Conservation (phyloP, 2,888 invertebrate genomes). For the Drosophila cognata region DNA sequence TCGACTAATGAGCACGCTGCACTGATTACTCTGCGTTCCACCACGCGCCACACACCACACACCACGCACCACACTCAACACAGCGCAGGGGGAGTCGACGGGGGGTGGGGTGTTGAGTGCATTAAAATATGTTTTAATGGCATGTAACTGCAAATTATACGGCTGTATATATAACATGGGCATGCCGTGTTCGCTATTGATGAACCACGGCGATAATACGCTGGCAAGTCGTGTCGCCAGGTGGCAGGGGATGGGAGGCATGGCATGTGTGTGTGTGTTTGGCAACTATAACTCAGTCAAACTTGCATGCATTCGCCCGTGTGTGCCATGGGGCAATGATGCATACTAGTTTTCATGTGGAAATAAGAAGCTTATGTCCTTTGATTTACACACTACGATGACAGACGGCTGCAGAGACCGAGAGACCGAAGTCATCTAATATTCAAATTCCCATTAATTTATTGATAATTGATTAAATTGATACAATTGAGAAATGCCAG, state of each 20-base stretch:
- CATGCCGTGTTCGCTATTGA: constrained; percentile 63
- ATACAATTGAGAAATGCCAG: neutral
- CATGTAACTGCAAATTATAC: constrained; percentile 61
- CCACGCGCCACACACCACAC: constrained; percentile 7
- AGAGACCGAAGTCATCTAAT: neutral
- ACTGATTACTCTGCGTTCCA: constrained; percentile 48
- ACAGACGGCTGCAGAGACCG: neutral
- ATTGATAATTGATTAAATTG: neutral
- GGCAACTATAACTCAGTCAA: constrained; percentile 42
- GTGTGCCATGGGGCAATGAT: constrained; percentile 13
- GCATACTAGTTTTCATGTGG: constrained; percentile 42
- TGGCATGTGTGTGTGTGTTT: neutral
- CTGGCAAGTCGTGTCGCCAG: constrained; percentile 4
- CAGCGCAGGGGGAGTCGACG: neutral
- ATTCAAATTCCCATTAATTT: constrained; percentile 39
- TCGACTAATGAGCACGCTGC: constrained; percentile 76
- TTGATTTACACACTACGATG: constrained; percentile 13
- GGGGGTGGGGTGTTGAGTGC: constrained; percentile 13
- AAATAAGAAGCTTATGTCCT: constrained; percentile 54
- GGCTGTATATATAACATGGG: constrained; percentile 52
- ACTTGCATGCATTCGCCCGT: constrained; percentile 5
- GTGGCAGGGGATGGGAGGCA: neutral
- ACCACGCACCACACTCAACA: constrained; percentile 14
- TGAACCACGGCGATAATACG: constrained; percentile 50
- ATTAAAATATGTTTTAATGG: constrained; percentile 65